phyloP scores from a whole-genome alignment of 2,888 invertebrate species.

The Lacanobia oleracea region DNA sequence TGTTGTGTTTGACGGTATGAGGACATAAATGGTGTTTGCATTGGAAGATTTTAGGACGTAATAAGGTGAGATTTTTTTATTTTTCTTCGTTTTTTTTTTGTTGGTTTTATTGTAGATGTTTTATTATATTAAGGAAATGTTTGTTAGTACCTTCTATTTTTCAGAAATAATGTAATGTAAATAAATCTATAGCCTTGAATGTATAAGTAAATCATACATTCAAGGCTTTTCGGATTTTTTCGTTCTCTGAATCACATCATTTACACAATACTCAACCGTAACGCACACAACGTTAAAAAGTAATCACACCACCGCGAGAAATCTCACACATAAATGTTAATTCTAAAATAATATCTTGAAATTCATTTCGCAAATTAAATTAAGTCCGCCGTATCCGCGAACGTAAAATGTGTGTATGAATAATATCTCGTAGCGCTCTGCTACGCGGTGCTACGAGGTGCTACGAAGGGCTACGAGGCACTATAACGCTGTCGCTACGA shows the following conservation, averaged over 20 bases:
- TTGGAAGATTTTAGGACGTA: constrained; percentile 55
- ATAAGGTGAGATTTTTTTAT: constrained; percentile 53
- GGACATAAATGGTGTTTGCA: constrained; percentile 67
- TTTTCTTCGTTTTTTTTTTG: neutral
- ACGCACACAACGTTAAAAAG: constrained; percentile 27
- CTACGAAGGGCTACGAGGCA: constrained; percentile 18
- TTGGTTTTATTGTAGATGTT: neutral
- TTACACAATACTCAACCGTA: constrained; percentile 10
- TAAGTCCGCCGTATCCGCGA: constrained; percentile 52
- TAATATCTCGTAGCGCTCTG: constrained; percentile 66
- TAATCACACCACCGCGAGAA: constrained; percentile 28
- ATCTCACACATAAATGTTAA: constrained; percentile 47
- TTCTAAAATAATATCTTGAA: constrained; percentile 48
- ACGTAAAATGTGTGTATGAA: constrained; percentile 64
- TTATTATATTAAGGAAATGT: neutral
- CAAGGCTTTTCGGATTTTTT: neutral
- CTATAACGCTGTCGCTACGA: constrained; percentile 64
- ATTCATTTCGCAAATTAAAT: constrained; percentile 61
- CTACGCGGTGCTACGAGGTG: constrained; percentile 57
- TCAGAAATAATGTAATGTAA: no score
- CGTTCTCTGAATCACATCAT: neutral
- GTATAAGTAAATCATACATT: no score
- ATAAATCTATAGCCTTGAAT: no score
- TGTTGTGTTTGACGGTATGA: constrained; percentile 68
- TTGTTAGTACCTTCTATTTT: no score